A percentile compares a stretch with the other conserved stretches of the same genome.
These are phyloP conservation scores for Sclerurus mexicanus DNA, from an alignment of 2,113 vertebrate species.

Conservation along the genomic window DNA sequence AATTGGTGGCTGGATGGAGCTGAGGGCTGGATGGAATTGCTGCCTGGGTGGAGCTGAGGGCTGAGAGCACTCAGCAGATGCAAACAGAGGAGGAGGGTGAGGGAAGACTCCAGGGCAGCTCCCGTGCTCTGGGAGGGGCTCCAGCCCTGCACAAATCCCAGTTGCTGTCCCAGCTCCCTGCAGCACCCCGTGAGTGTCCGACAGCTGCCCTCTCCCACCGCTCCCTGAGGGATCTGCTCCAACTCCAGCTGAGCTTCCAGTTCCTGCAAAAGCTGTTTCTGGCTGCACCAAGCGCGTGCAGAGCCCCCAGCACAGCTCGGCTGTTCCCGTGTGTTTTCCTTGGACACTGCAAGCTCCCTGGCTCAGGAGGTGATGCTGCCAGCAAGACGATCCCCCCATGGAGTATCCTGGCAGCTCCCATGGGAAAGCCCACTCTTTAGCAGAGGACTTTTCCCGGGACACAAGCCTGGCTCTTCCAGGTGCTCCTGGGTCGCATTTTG, in stretches of 20 bases:
- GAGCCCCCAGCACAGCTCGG: background rate
- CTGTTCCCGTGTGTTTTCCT: fast-evolving
- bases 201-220: fast-evolving
- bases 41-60: background rate
- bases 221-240: background rate
- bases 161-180: fast-evolving
- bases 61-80: background rate
- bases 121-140: fast-evolving
- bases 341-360: background rate
- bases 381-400: fast-evolving
- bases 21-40: background rate
- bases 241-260: background rate
- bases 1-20: background rate
- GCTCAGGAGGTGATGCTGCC: fast-evolving
- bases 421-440: background rate
- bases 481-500: fast-evolving
- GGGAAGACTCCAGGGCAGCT: background rate
- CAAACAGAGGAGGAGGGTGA: background rate
- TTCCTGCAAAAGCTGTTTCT: background rate
- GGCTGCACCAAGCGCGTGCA: fast-evolving
- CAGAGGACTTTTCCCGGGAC: background rate
- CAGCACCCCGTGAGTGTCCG: fast-evolving
- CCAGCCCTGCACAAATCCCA: background rate
- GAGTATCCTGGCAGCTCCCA: background rate
- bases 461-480: background rate